Base-by-base conservation (phyloP, 37 sponge, comb jelly and placozoan species). In the Halichondria panicea region DNA sequence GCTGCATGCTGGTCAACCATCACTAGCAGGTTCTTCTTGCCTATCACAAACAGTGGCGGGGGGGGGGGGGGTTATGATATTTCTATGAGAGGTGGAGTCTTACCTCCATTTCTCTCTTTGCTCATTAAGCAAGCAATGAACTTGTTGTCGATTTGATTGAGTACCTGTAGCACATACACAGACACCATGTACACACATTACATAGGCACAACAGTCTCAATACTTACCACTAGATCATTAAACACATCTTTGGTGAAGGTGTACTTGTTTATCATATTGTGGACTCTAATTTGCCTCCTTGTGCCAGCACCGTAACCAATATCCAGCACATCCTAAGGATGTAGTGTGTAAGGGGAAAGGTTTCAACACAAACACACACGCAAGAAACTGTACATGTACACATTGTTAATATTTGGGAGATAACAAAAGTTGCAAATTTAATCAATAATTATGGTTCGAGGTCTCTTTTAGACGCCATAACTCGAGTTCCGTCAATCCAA, bases 1-100 rank as follows among this genome's bases (percentile, higher is more conserved):
- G 88, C 96, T 50, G 99, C 99, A 84, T 99, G 99, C 71, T 99
- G 99, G 40, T 99, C 99, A 60, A 99, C 56, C 57, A 96, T 50
- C 35, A 99, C 94, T 34, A 99, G 81, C 27, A 94, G 65, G 58
- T 84, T 32, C 31, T 82, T 70, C 1, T 35, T 18, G 34, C 70
- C 72, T 71, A 55, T 33, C 57, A 5, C 0, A 4, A 41, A 63
- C 42, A 31, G 8, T 35, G 4, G 39, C 21, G 35, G 8, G 24
- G 12, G 15, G 9, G 19, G 8, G 19, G 27, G 24, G 27, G 8
- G 24, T 59, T 8, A 30, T 8, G 24, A 30, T 27, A 59, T 59
- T 5, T 7, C 21, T 65, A 65, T 30, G 7, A 9, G 39, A 65
- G 39, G 39, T 11, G 31, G 13, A n/a, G n/a, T n/a, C n/a, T n/a